Base-by-base conservation (phyloP, 2,888 invertebrate species). In the Phalera bucephala region DNA sequence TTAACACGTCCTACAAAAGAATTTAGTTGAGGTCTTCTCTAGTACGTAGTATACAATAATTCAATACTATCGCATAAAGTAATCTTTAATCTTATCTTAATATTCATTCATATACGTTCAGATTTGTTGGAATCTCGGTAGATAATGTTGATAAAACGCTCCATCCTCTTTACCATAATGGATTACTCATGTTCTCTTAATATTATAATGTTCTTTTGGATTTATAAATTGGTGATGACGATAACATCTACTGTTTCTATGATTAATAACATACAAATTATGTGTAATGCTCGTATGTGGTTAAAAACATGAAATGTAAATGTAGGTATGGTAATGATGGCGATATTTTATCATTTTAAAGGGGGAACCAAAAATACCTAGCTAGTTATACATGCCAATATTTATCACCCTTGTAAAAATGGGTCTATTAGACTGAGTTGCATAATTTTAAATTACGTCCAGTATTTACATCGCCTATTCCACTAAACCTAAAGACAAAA, bases 41-140 rank as follows among this genome's bases (percentile, higher is more conserved):
- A n/a, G n/a, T n/a, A n/a, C n/a, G n/a, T n/a, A n/a, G n/a, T n/a
- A n/a, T n/a, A n/a, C n/a, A n/a, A n/a, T n/a, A n/a, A n/a, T n/a
- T n/a, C n/a, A n/a, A n/a, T n/a, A n/a, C n/a, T 17, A 3, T 17
- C 10, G 28, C 6, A 22, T 22, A 28, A 28, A 9, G n/a, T 17
- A 11, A 29, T 29, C 29, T 29, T 6, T 11, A 11, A 29, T 29
- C 29, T 29, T 17, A 29, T 29, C 29, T 29, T 11, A 29, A n/a
- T 19, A 19, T 17, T 28, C 14, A 28, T 28, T 28, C 9, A 28
- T 15, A 17, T 9, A 7, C 12, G 25, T 25, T 8, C 8, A 29
- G 8, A 17, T 19, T 10, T 29, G 19, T 29, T 11, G 19, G 27
- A 8, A 19, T 19, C n/a, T 19, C 12, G 12, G 12, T 12, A 12